A percentile compares a stretch with the other conserved stretches of the same genome.
phyloP scores from a whole-genome alignment of 2,888 invertebrate species.

The Hartigia nigra region DNA sequence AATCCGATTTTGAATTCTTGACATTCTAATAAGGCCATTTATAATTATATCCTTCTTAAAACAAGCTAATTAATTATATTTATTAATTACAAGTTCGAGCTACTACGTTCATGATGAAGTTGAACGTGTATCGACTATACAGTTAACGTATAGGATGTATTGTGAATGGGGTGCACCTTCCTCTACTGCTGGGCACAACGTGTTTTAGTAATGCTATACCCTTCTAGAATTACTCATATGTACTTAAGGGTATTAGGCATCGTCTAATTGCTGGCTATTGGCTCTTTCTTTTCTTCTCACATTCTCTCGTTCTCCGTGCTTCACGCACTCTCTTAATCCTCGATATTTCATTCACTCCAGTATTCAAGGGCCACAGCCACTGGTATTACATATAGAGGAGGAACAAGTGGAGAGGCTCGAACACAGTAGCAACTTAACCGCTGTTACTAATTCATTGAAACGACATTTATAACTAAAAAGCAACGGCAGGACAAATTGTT shows the following conservation, averaged over 20 bases:
- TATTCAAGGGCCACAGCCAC: not conserved
- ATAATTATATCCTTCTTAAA: not conserved
- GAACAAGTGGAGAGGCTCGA: not conserved
- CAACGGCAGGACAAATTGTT: slow-evolving; percentile 23
- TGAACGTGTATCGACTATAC: not conserved
- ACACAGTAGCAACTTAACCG: slow-evolving; percentile 3
- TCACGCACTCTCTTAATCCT: not conserved
- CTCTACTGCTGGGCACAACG: not conserved
- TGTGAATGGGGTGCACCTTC: not conserved
- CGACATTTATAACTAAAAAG: slow-evolving; percentile 26
- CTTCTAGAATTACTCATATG: slow-evolving; percentile 53
- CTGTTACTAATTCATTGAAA: slow-evolving; percentile 19
- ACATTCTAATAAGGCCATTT: not conserved
- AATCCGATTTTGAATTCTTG: not conserved
- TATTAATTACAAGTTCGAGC: not conserved
- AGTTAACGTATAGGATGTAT: not conserved
- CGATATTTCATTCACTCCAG: not conserved
- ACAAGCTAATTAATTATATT: not conserved
- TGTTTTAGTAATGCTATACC: slow-evolving; percentile 61
- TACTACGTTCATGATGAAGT: not conserved
- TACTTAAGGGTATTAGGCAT: slow-evolving; percentile 50
- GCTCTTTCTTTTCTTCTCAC: slow-evolving; percentile 15
- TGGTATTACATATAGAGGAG: not conserved
- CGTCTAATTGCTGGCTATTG: slow-evolving; percentile 48
- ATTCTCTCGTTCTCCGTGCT: slow-evolving; percentile 11